A percentile compares a stretch with the other conserved stretches of the same genome.
phyloP scores from a whole-genome alignment of 2,797 vertebrate genomes.

The Alosa sapidissima region DNA sequence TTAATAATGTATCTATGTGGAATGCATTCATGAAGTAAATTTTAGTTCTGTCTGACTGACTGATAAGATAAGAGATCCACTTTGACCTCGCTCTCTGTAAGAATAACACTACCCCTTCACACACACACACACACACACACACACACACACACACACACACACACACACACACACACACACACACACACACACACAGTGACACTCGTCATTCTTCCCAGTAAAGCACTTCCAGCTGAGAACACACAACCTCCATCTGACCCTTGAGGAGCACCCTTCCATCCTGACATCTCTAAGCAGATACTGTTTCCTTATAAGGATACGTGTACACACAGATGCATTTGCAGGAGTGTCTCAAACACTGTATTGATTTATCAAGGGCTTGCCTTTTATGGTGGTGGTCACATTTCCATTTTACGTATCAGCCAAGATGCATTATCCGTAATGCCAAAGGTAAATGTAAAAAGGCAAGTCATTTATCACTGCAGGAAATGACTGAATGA shows the following conservation, averaged over 20 bases:
- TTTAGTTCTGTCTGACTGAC: neutral
- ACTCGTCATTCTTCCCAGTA: conserved; percentile 6
- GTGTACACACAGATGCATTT: neutral
- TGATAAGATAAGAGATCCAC: neutral
- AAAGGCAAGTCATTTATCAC: neutral
- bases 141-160: conserved; percentile 5
- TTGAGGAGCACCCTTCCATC: neutral
- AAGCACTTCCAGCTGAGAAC: conserved; percentile 27
- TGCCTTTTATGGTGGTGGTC: neutral
- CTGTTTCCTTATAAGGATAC: neutral
- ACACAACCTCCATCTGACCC: neutral
- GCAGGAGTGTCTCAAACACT: neutral
- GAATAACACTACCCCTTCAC: neutral
- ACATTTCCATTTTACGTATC: neutral
- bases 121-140: neutral
- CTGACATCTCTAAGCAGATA: neutral
- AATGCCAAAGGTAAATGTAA: neutral
- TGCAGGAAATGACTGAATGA: neutral
- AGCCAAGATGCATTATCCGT: neutral
- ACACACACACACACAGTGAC: conserved; percentile 5
- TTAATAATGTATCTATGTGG: neutral
- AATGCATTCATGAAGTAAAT: neutral
- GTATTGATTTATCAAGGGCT: neutral
- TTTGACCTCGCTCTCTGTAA: neutral
- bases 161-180: neutral